phyloP scores from a whole-genome alignment of 53 echinoderm and acorn worm genomes.

The Zoroaster sp. region DNA sequence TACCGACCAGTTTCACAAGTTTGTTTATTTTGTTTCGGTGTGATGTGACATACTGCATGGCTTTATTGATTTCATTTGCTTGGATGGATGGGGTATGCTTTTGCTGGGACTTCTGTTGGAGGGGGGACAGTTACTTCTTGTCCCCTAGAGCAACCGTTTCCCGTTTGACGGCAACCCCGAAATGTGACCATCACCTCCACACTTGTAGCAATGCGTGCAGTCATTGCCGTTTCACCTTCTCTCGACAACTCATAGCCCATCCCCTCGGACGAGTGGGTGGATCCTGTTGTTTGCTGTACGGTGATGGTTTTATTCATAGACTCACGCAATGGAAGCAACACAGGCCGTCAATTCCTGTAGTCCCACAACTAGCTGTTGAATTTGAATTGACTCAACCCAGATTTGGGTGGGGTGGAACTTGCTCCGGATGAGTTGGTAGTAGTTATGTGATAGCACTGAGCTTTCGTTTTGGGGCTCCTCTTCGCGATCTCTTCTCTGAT shows the following conservation, averaged over 20 bases:
- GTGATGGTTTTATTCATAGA: not conserved
- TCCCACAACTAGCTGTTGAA: no score
- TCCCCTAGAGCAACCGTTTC: conserved; percentile 21
- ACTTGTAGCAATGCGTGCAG: conserved; percentile 39
- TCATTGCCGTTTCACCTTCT: not conserved
- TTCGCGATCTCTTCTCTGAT: not conserved
- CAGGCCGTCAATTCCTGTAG: not conserved
- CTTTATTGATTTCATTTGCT: not conserved
- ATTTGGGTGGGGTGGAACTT: no score
- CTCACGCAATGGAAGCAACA: not conserved
- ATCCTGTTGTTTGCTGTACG: not conserved
- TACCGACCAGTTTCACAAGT: conserved; percentile 18
- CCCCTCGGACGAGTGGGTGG: not conserved
- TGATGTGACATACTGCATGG: conserved; percentile 4
- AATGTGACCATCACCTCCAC: not conserved
- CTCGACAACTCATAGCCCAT: not conserved
- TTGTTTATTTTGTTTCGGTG: conserved; percentile 21
- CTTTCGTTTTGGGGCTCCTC: not conserved
- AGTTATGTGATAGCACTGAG: not conserved
- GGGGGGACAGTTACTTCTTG: not conserved
- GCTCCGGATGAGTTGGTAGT: not conserved
- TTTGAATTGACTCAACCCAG: no score
- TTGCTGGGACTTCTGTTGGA: not conserved
- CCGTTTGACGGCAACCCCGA: conserved; percentile 18
- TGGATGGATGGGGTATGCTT: not conserved